Evolutionary conservation across 1,140 invertebrate species (phyloP), one percentile per base, ranked within the genome.

Genomic region (Stegodyphus mimosarum): DNA sequence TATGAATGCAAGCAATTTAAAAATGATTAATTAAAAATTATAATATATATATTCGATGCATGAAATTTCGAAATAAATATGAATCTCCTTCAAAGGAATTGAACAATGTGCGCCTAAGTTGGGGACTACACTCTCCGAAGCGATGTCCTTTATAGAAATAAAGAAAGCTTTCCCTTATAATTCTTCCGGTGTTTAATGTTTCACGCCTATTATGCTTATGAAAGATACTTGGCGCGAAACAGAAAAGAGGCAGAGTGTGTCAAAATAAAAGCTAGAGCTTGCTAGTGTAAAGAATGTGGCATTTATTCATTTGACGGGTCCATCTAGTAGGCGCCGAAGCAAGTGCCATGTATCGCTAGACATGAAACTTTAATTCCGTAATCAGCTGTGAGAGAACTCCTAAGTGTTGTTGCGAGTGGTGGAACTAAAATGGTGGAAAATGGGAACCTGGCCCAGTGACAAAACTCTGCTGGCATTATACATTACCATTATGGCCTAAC

Each of bases 311-410:
- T 53, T 79, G 49, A 67, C 64, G 63, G 64, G 33, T 69, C 66
- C 66, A 79, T 69, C 63, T 48, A 79, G 17, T 18, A 69, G n/a
- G n/a, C 63, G 9, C 15, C 66, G 17, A 60, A 70, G 66, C 33
- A 70, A 52, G 53, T 80, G 52, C 55, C 69, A 80, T 50, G 69
- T 63, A 71, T 13, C 69, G 17, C 10, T 67, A 49, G 78, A 55
- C 53, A 80, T 80, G 78, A 71, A 80, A 80, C 67, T 80, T 80
- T 80, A 80, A 80, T 80, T 80, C 69, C 48, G 69, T 79, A 80
- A 80, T 80, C 78, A 80, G 71, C 69, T 50, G 17, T 72, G 78
- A 80, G 69, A 71, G 67, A 60, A 6, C 33, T 11, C 7, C 69
- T 80, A 80, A 80, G 67, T 51, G 69, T 80, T 49, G n/a, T 50